phyloP scores from a whole-genome alignment of 2,113 vertebrate species.

The Zosterops japonicus region DNA sequence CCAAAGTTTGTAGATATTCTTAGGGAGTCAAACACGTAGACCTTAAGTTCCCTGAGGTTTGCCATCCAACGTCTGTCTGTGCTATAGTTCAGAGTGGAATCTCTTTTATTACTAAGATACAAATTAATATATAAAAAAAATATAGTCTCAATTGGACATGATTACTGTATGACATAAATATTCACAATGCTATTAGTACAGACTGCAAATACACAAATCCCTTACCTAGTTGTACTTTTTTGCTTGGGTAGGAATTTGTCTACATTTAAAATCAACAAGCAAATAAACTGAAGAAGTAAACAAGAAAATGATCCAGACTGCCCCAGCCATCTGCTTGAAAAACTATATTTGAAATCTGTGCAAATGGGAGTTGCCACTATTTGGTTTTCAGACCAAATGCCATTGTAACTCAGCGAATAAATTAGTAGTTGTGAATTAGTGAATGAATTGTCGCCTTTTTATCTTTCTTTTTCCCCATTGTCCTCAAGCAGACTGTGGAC shows the following conservation, averaged over 20 bases:
- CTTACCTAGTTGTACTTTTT: not conserved
- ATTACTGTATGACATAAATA: not conserved
- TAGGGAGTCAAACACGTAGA: not conserved
- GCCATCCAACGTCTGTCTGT: not conserved
- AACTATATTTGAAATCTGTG: not conserved
- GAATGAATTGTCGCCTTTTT: not conserved
- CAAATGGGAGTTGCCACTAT: not conserved
- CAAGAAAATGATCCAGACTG: not conserved
- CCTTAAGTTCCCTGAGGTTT: not conserved
- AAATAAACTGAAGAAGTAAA: not conserved
- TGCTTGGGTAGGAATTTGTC: not conserved
- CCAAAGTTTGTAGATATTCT: not conserved
- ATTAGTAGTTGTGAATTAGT: not conserved
- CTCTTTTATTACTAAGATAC: not conserved
- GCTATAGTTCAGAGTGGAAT: not conserved
- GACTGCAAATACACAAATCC: not conserved
- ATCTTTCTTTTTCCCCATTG: not conserved
- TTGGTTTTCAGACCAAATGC: not conserved
- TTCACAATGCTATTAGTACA: not conserved
- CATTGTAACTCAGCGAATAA: not conserved
- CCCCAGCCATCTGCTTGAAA: not conserved
- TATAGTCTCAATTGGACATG: not conserved
- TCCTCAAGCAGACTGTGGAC: not conserved
- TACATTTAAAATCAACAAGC: not conserved
- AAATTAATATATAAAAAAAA: not conserved